Conservation (phyloP, 2,113 vertebrate genomes). For the Brachyhypopomus occidentalis region DNA sequence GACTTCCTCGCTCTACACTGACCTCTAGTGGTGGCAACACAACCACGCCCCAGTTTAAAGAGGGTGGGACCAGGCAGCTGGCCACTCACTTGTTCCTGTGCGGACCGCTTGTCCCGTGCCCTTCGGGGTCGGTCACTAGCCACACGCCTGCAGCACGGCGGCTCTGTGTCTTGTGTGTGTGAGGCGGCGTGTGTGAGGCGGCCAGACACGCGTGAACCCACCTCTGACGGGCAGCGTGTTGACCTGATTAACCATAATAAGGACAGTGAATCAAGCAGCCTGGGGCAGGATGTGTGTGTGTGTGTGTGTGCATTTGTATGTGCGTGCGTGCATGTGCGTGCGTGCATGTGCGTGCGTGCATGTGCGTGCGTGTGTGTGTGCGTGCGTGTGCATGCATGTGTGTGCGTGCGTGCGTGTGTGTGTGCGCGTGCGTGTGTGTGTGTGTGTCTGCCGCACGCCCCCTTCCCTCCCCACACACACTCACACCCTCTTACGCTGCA, state of each 20-base stretch:
- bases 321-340: background rate
- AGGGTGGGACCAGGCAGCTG: background rate
- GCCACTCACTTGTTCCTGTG: background rate
- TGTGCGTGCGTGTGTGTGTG: background rate
- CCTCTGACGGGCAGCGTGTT: background rate
- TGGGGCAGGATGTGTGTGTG: background rate
- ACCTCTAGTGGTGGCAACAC: background rate
- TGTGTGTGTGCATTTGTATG: conserved; percentile 8
- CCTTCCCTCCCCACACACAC: background rate
- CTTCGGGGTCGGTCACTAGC: background rate
- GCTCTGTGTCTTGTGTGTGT: background rate
- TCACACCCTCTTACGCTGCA: conserved; percentile 18
- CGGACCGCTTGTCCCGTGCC: background rate
- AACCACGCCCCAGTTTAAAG: background rate
- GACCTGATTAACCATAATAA: background rate
- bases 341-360: background rate
- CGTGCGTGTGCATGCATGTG: background rate
- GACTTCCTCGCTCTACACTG: background rate
- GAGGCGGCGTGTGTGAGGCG: background rate
- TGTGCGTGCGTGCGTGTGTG: conserved; percentile 3
- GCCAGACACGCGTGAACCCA: background rate
- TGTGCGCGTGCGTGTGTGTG: background rate
- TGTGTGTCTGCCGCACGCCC: background rate
- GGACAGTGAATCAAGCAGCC: background rate
- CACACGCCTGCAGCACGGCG: background rate